These are phyloP conservation scores for Heteronetta atricapilla DNA, from an alignment of 2,113 vertebrate genomes.

Conservation along the genomic window DNA sequence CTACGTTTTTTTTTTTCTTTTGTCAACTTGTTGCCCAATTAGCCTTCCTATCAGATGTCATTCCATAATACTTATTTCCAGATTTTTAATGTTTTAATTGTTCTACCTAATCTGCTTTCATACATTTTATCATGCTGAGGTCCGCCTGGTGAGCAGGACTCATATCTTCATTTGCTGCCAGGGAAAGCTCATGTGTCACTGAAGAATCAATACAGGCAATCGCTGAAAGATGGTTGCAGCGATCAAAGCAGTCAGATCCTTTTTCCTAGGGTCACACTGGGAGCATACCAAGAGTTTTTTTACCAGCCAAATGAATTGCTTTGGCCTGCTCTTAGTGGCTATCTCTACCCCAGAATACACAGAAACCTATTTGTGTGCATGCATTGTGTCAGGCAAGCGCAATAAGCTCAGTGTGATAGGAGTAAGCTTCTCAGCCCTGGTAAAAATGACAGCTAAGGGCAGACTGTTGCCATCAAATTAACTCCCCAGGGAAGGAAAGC, in stretches of 20 bases:
- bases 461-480: conserved; percentile 29
- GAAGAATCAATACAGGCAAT: neutral
- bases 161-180: neutral
- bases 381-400: neutral
- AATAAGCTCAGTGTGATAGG: neutral
- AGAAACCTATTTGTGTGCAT: neutral
- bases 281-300: neutral
- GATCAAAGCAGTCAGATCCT: neutral
- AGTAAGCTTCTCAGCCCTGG: neutral
- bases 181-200: neutral
- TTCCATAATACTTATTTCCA: neutral
- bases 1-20: neutral
- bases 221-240: neutral
- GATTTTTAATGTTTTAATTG: neutral
- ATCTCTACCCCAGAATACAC: neutral
- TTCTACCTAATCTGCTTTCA: neutral
- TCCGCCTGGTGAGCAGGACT: neutral
- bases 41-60: neutral
- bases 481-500: conserved; percentile 16
- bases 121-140: neutral
- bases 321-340: neutral
- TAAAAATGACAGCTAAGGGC: conserved; percentile 25
- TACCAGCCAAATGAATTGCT: neutral
- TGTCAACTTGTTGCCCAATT: neutral
- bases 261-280: neutral